These are phyloP conservation scores for Lutjanus argentimaculatus DNA, from an alignment of 2,797 vertebrate species.

Conservation along the genomic window DNA sequence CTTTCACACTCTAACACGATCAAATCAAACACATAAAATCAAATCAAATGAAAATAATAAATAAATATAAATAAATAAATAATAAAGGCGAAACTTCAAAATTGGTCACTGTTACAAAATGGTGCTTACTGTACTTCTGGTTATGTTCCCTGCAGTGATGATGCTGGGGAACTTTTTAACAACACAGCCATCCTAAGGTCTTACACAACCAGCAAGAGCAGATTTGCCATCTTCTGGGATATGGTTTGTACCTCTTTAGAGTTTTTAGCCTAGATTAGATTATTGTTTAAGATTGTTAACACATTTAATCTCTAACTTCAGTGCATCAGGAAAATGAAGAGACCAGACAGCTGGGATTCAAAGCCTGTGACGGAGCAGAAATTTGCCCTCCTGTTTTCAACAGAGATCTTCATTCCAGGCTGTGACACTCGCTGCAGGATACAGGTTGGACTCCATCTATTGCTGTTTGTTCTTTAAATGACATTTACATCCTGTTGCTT, in stretches of 20 bases:
- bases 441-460: conserved; percentile 83
- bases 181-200: conserved; percentile 92
- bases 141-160: conserved; percentile 86
- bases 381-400: conserved; percentile 93
- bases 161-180: conserved; percentile 94
- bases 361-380: conserved; percentile 99
- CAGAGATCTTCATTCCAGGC: conserved; percentile 88
- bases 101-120: background rate
- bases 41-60: background rate
- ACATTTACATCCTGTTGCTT: too few species aligned
- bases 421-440: conserved; percentile 86
- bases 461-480: background rate
- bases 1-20: too few species aligned
- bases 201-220: conserved; percentile 89
- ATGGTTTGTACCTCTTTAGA: conserved; percentile 86
- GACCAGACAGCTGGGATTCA: conserved; percentile 95
- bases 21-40: background rate
- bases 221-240: conserved; percentile 94
- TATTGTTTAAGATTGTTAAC: background rate
- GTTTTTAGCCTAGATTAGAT: background rate
- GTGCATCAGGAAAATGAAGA: conserved; percentile 97
- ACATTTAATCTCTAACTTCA: conserved; percentile 62
- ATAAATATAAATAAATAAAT: too few species aligned
- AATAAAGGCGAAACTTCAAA: background rate
- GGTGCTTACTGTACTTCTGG: background rate